Conservation (phyloP, 2,113 vertebrate species). For the Prolemur simus region DNA sequence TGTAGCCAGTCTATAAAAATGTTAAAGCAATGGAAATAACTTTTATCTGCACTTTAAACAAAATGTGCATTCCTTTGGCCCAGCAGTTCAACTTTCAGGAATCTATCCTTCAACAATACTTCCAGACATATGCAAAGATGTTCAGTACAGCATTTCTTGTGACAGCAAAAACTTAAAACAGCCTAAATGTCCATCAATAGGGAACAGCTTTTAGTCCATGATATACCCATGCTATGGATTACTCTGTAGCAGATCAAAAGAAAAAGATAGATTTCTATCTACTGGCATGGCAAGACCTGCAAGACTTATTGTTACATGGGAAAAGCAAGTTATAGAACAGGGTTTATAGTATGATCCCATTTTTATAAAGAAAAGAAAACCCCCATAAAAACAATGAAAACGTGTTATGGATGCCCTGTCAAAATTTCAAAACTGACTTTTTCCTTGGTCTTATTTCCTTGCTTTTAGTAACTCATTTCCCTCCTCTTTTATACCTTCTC, state of each 20-base stretch:
- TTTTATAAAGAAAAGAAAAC: conserved; percentile 40
- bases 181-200: background rate
- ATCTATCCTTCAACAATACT: conserved; percentile 5
- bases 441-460: background rate
- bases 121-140: conserved; percentile 29
- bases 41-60: conserved; percentile 41
- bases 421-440: conserved; percentile 33
- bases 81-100: conserved; percentile 37
- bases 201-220: conserved; percentile 42
- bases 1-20: conserved; percentile 36
- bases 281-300: background rate
- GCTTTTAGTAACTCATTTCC: conserved; percentile 47
- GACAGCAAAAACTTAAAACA: conserved; percentile 14
- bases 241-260: conserved; percentile 22
- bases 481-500: background rate
- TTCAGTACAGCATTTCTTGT: conserved; percentile 41
- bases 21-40: conserved; percentile 52
- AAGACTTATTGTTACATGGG: conserved; percentile 6
- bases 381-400: background rate
- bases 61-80: conserved; percentile 46
- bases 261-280: background rate
- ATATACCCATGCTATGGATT: conserved; percentile 11
- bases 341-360: background rate
- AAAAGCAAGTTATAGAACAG: conserved; percentile 39
- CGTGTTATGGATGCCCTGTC: background rate